Evolutionary conservation across 2,888 invertebrate genomes (phyloP), one percentile per base, ranked within the genome.

Genomic region (Trichogramma dendrolimi): DNA sequence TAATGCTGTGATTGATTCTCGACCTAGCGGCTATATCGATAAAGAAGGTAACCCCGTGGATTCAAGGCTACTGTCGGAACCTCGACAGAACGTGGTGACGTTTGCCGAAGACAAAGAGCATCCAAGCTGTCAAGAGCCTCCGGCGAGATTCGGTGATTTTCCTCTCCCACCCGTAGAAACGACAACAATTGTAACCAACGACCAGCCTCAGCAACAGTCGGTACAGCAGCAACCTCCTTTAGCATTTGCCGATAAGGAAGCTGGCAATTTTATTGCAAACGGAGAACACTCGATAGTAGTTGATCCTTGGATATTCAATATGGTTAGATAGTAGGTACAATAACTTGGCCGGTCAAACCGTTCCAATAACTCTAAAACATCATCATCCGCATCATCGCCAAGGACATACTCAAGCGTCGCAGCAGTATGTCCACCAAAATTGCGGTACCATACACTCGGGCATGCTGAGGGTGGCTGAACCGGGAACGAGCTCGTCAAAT

Each of bases 391-490:
- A 55, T 10, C 55, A 54, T 66, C 10, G 68, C 76, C 0, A 72
- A 77, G 5, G 14, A 14, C 14, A 14, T 14, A 14, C 14, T 14
- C 14, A 14, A 14, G 14, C 14, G 14, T 55, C 63, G 3, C 51
- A 56, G 27, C 78, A 77, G 39, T 76, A 75, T 27, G 74, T 77
- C 58, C 78, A 78, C 55, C 78, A 79, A 58, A 78, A 79, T 50
- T 78, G 78, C 40, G 79, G 79, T 4, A 79, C 79, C 8, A 77
- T 79, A 61, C 78, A 79, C 64, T 76, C 78, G 4, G 79, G 79
- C 0, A 75, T 78, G 6, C 65, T 78, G 5, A 71, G 76, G 62
- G 78, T 78, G 2, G 77, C 78, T 4, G 79, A 79, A 54, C 77
- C 78, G 1, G 76, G 79, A 0, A 77, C 78, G 0, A 78, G 78